These are phyloP conservation scores for Apamea crenata DNA, from an alignment of 2,888 invertebrate genomes.

Conservation along the genomic window DNA sequence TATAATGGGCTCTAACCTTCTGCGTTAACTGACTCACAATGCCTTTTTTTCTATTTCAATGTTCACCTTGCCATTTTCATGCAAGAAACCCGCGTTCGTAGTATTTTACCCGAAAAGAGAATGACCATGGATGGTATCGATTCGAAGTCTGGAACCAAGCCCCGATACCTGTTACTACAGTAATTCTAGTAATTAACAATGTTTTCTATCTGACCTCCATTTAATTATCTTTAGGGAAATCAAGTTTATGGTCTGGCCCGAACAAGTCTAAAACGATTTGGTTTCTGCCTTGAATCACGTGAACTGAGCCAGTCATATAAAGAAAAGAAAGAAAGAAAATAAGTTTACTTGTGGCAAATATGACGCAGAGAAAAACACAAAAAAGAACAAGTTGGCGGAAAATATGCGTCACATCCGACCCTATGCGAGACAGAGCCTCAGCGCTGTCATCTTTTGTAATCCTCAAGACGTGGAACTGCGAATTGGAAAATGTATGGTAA, in stretches of 20 bases:
- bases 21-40: background rate
- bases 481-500: too few relatives aligned
- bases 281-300: background rate
- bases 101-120: too few relatives aligned
- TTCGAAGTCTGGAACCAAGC: background rate
- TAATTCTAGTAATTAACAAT: conserved; percentile 4
- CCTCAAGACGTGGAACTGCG: too few relatives aligned
- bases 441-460: too few relatives aligned
- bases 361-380: too few relatives aligned
- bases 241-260: background rate
- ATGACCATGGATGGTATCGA: background rate
- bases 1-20: background rate
- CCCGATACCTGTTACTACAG: background rate
- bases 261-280: conserved; percentile 1
- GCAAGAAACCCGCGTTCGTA: background rate
- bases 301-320: too few relatives aligned
- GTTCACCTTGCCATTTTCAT: background rate
- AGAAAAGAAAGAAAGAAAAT: too few relatives aligned
- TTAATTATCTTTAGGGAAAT: conserved; percentile 28
- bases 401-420: too few relatives aligned
- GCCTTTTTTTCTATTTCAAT: background rate
- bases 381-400: too few relatives aligned
- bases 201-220: background rate
- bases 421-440: too few relatives aligned
- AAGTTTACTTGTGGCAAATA: too few relatives aligned